phyloP scores from a whole-genome alignment of 2,888 invertebrate species.

The Catotricha subobsoleta region DNA sequence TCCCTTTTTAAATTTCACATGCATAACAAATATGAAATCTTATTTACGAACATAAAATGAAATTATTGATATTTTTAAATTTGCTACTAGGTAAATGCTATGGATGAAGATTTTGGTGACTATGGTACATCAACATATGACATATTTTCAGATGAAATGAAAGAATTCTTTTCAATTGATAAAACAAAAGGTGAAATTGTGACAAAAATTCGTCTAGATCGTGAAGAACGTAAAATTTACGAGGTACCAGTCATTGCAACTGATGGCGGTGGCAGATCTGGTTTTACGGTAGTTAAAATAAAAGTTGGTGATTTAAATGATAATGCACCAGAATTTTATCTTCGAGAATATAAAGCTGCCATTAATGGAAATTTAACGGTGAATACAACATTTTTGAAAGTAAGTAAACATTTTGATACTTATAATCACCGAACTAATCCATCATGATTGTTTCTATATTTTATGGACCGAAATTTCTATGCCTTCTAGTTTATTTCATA shows the following conservation, averaged over 20 bases:
- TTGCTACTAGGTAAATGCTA: conserved; percentile 45
- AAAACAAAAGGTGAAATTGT: conserved; percentile 50
- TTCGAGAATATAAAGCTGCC: conserved; percentile 59
- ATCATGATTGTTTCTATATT: too few relatives aligned
- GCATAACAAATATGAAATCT: too few relatives aligned
- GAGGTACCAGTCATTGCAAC: conserved; percentile 65
- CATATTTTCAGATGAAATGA: conserved; percentile 54
- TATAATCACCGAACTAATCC: too few relatives aligned
- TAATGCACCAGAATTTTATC: conserved; percentile 56
- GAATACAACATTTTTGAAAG: conserved; percentile 40
- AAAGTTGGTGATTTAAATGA: conserved; percentile 72
- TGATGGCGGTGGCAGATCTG: conserved; percentile 61
- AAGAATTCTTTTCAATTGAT: conserved; percentile 56
- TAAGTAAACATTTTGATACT: conserved; percentile 17
- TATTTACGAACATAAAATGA: too few relatives aligned
- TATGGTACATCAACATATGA: conserved; percentile 58
- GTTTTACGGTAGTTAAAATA: conserved; percentile 58
- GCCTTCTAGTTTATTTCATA: too few relatives aligned
- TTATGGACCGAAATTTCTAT: too few relatives aligned
- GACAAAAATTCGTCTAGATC: conserved; percentile 50
- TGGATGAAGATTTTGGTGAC: conserved; percentile 65
- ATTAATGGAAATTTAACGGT: conserved; percentile 41
- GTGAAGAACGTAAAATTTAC: conserved; percentile 47
- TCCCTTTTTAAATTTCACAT: too few relatives aligned
- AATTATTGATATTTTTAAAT: too few relatives aligned